Conservation (phyloP, 2,113 vertebrate genomes). For the Datnioides undecimradiatus region DNA sequence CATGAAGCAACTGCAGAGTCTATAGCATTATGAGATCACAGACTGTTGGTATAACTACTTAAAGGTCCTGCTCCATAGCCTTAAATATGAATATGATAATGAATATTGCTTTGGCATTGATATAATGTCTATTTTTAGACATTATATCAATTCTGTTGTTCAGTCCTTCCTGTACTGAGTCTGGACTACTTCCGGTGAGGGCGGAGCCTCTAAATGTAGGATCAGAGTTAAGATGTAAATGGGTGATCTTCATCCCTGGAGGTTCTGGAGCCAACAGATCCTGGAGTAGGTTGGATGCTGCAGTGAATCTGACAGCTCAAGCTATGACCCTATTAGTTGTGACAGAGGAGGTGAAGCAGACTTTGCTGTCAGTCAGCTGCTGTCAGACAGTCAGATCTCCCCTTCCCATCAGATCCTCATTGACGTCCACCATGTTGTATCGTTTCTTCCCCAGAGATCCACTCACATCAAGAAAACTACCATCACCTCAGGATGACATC, state of each 20-base stretch:
- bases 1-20: too few species aligned
- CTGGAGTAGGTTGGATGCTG: not conserved
- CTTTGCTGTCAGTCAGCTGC: conserved; percentile 35
- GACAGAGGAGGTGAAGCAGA: conserved; percentile 22
- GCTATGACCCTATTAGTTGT: conserved; percentile 3
- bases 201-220: not conserved
- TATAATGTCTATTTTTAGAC: too few species aligned
- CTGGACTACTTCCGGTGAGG: not conserved
- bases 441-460: conserved; percentile 29
- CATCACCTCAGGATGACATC: conserved; percentile 29
- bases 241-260: not conserved
- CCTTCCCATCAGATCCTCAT: conserved; percentile 8
- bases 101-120: too few species aligned
- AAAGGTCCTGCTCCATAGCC: too few species aligned
- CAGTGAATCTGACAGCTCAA: not conserved
- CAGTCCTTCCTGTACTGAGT: not conserved
- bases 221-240: not conserved
- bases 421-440: conserved; percentile 57
- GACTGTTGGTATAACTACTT: too few species aligned
- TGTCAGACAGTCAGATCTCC: conserved; percentile 25
- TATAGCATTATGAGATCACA: too few species aligned
- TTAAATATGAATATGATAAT: too few species aligned
- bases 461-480: conserved; percentile 11
- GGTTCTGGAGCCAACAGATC: not conserved
- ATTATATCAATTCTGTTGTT: too few species aligned